A percentile compares a stretch with the other conserved stretches of the same genome.
These are phyloP conservation scores for Yponomeuta cagnagella DNA, from an alignment of 2,888 invertebrate genomes.

Conservation along the genomic window DNA sequence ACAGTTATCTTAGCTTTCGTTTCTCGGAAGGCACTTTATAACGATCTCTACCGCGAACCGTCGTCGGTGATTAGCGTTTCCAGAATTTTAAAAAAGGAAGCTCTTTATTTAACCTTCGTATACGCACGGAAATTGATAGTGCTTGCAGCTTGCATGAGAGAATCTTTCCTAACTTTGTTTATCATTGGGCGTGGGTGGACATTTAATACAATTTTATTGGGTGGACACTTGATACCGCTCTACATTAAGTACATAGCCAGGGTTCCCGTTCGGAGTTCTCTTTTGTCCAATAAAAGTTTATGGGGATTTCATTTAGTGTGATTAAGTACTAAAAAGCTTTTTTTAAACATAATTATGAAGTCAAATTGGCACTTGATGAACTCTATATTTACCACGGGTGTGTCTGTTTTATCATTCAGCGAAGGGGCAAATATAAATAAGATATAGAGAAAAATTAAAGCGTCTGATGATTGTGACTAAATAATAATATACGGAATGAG, in stretches of 20 bases:
- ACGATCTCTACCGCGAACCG: slow-evolving; percentile 61
- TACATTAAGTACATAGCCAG: no score
- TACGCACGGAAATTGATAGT: background rate
- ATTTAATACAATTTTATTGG: background rate
- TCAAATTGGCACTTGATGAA: no score
- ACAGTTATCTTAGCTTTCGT: slow-evolving; percentile 65
- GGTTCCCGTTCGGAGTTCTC: background rate
- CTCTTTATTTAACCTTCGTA: background rate
- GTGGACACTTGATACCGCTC: no score
- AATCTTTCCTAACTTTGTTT: background rate
- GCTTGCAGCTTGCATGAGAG: background rate
- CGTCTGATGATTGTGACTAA: no score
- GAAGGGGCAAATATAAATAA: no score
- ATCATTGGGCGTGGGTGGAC: background rate
- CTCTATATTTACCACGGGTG: no score
- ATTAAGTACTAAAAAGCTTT: no score
- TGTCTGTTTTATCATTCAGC: no score
- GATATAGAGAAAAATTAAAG: no score
- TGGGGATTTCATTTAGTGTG: background rate
- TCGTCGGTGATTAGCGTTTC: slow-evolving; percentile 65
- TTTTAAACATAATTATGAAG: no score
- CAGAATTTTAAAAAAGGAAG: slow-evolving; percentile 37
- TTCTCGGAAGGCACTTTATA: slow-evolving; percentile 54
- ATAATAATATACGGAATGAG: no score
- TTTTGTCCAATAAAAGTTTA: background rate